These are phyloP conservation scores for Melanerpes aurifrons DNA, from an alignment of 2,113 vertebrate genomes.

Conservation along the genomic window DNA sequence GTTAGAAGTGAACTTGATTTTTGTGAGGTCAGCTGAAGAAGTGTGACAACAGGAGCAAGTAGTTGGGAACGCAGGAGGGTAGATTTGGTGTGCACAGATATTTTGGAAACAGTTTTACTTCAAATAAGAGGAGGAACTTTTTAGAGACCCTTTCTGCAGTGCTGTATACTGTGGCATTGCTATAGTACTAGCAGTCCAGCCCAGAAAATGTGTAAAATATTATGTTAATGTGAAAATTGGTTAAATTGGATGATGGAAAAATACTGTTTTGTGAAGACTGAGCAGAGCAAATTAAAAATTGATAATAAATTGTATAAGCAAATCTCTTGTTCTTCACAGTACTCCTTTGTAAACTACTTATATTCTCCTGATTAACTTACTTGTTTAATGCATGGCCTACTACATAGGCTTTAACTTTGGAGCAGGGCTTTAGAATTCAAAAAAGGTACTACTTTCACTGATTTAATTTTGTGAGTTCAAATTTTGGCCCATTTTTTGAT, in stretches of 20 bases:
- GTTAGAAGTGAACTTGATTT: background rate
- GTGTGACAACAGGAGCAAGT: background rate
- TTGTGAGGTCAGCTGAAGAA: background rate
- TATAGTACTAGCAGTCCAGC: background rate
- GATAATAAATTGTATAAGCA: background rate
- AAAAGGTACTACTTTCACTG: background rate
- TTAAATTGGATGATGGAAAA: background rate
- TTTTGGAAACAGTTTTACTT: background rate
- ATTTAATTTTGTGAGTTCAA: background rate
- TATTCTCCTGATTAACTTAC: background rate
- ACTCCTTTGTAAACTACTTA: background rate
- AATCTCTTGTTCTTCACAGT: background rate
- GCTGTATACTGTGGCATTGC: background rate
- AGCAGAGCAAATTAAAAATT: background rate
- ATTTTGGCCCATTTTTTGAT: background rate
- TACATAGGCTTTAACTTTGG: background rate
- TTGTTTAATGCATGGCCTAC: background rate
- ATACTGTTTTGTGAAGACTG: background rate
- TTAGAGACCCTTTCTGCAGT: background rate
- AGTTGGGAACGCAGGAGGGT: background rate
- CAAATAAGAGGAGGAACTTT: background rate
- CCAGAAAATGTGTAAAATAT: background rate
- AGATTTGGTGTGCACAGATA: background rate
- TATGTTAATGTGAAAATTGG: background rate
- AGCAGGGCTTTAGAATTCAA: background rate